Base-by-base conservation (phyloP, 1,140 invertebrate genomes). In the Babylonia areolata region DNA sequence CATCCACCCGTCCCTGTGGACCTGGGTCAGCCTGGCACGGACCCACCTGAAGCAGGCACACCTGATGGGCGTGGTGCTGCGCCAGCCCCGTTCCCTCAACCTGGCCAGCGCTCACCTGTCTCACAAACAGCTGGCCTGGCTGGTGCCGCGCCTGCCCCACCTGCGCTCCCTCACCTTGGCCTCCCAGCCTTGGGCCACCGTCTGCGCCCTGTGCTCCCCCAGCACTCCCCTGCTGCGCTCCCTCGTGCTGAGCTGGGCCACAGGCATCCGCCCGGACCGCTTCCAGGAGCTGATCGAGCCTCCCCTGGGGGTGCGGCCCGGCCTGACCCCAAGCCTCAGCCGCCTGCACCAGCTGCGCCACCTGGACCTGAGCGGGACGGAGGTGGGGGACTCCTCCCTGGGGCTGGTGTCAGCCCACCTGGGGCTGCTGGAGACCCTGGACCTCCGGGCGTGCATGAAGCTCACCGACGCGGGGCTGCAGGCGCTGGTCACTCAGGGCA, bases 381-480 rank as follows among this genome's bases (percentile, higher is more conserved):
- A 98, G 88, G 96, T 99, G 64, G 97, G 97, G 0, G 98, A 99
- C 84, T 96, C 97, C 31, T 96, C 97, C 0, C 95, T 99, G 89
- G 95, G 97, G 28, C 96, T 97, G 84, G 96, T 98, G 5, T 96
- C 96, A 0, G 96, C 97, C 93, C 96, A 97, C 90, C 91, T 98
- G 78, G 96, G 96, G 0, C 95, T 96, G 89, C 93, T 99, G 71
- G 95, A 96, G 37, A 95, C 96, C 75, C 94, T 99, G 77, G 97
- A 98, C 94, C 94, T 98, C 17, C 97, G 97, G 28, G 97, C 96
- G 46, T 98, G 97, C 94, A 96, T 96, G 54, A 95, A 97, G n/a
- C 95, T 99, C 17, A 97, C 97, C 0, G 97, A 98, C 93, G 97
- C 97, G 11, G 97, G 97, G 42, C 96, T 98, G n/a, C 97, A 97